A percentile compares a stretch with the other conserved stretches of the same genome.
Evolutionary conservation across 2,888 invertebrate species (phyloP).

Genomic region (Andrena bucephala): DNA sequence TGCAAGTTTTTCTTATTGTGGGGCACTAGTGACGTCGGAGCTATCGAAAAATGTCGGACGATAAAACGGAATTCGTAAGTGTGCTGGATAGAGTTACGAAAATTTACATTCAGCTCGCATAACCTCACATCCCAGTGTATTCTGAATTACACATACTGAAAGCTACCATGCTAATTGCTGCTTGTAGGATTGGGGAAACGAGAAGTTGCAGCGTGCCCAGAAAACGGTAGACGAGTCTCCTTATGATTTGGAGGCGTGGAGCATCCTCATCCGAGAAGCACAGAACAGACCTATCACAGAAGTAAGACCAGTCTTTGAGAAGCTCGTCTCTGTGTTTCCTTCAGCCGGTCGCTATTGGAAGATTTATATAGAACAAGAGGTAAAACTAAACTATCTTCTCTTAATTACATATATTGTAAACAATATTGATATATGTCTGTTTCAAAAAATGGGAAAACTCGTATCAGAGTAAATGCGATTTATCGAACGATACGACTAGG

Average conservation of each 20-base stretch:
- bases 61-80: constrained; percentile 79
- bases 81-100: neutral
- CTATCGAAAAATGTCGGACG: constrained; percentile 72
- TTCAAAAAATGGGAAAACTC: neutral
- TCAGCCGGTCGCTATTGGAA: constrained; percentile 99
- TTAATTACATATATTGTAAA: neutral
- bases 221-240: constrained; percentile 94
- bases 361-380: constrained; percentile 99
- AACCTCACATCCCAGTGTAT: constrained; percentile 52
- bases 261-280: constrained; percentile 96
- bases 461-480: neutral
- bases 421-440: neutral
- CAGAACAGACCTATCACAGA: constrained; percentile 95
- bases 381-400: constrained; percentile 81
- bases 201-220: constrained; percentile 93
- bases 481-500: neutral
- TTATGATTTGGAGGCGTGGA: constrained; percentile 99
- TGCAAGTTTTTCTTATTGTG: constrained; percentile 25
- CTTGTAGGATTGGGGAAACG: constrained; percentile 94
- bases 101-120: neutral
- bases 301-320: constrained; percentile 96
- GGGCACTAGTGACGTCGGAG: neutral
- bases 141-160: neutral
- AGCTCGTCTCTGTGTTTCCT: constrained; percentile 96
- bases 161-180: neutral